Percentiles rank a stretch among this genome's conserved stretches.
Evolutionary conservation across 2,113 vertebrate species (phyloP).

Genomic region (Python bivittatus): DNA sequence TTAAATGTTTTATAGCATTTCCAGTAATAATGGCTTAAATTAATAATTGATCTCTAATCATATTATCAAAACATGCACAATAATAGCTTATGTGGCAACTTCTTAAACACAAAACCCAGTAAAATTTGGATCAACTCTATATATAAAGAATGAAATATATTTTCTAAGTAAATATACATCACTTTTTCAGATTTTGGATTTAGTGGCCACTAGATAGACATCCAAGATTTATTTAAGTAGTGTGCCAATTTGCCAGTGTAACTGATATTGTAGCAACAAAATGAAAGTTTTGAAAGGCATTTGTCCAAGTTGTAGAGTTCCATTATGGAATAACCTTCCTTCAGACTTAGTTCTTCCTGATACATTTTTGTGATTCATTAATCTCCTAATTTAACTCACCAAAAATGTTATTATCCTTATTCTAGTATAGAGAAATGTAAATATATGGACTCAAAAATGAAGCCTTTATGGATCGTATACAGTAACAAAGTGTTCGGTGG

Average conservation of each 20-base stretch:
- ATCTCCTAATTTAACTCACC: constrained; percentile 2
- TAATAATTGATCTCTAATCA: neutral
- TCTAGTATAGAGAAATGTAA: constrained; percentile 92
- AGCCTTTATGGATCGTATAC: constrained; percentile 97
- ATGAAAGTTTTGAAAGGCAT: constrained; percentile 15
- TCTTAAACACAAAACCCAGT: neutral
- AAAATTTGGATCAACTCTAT: neutral
- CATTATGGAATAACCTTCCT: neutral
- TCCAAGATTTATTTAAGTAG: neutral
- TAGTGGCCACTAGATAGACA: neutral
- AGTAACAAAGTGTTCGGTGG: constrained; percentile 90
- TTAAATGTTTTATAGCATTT: neutral
- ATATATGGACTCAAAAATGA: constrained; percentile 99
- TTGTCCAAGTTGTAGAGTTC: neutral
- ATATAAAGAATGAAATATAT: neutral
- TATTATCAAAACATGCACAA: neutral
- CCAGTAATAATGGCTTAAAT: neutral
- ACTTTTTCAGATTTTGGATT: neutral
- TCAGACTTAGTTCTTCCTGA: neutral
- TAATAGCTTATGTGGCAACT: neutral
- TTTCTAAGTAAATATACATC: neutral
- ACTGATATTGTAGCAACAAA: neutral
- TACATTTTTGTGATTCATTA: constrained; percentile 11
- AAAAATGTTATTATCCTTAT: constrained; percentile 29
- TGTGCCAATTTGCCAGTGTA: neutral